phyloP scores from a whole-genome alignment of 2,113 vertebrate genomes.

The Suncus etruscus region DNA sequence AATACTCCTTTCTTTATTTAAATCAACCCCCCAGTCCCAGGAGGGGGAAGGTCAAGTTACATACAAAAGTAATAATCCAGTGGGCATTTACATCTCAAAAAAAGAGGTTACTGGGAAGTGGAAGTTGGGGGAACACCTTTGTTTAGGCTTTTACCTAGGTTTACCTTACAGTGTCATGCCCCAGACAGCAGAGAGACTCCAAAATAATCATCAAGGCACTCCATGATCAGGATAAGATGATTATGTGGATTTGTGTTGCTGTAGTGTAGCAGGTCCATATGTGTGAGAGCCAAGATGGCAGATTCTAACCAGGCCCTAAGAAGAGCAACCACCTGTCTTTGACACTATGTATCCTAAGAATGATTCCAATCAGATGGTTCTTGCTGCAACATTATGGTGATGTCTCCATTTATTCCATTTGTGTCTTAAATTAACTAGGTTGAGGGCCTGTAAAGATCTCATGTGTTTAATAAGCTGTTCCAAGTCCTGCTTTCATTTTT shows the following conservation, averaged over 20 bases:
- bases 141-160: no score
- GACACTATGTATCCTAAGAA: background rate
- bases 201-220: background rate
- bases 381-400: background rate
- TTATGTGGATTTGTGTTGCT: accelerated
- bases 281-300: background rate
- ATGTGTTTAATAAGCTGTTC: background rate
- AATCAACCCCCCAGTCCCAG: no score
- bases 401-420: background rate
- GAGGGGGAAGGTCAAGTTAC: no score
- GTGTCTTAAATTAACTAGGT: background rate
- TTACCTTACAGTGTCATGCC: background rate
- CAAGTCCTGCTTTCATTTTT: background rate
- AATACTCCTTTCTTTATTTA: no score
- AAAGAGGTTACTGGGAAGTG: no score
- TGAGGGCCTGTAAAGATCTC: background rate
- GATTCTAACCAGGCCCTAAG: accelerated
- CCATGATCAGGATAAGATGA: background rate
- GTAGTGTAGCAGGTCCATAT: background rate
- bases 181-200: background rate
- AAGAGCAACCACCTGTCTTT: accelerated
- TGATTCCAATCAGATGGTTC: background rate
- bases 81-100: no score
- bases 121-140: no score
- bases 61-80: background rate